Evolutionary conservation across 2,797 vertebrate genomes (phyloP).

Genomic region (Trachurus trachurus): DNA sequence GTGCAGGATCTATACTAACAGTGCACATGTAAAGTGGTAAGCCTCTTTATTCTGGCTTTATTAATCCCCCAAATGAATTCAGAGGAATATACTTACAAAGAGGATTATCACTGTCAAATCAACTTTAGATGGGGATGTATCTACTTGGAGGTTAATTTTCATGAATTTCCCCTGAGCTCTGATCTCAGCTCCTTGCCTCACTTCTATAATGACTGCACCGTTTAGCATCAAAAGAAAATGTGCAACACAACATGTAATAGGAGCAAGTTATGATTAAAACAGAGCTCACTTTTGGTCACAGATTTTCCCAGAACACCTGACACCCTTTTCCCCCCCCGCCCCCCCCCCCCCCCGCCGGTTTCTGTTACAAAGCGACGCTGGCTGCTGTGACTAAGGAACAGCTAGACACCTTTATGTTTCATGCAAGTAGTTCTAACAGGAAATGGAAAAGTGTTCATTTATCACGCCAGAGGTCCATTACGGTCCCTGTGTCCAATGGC

Average conservation of each 20-base stretch:
- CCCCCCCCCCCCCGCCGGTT: neutral
- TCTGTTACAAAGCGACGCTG: slow-evolving; percentile 3
- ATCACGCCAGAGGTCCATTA: slow-evolving; percentile 19
- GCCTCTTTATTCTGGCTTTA: neutral
- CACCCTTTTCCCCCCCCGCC: neutral
- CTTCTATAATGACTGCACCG: neutral
- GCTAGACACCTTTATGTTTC: slow-evolving; percentile 13
- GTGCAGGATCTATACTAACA: neutral
- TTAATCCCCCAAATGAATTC: neutral
- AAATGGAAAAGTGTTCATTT: slow-evolving; percentile 28
- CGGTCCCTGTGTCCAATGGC: neutral
- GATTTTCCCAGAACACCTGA: neutral
- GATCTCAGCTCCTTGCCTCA: neutral
- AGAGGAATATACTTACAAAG: neutral
- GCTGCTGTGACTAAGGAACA: slow-evolving; percentile 34
- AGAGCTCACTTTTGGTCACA: neutral
- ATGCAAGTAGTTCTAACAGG: slow-evolving; percentile 10
- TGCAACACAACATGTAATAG: neutral
- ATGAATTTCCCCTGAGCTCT: neutral
- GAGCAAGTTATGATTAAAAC: neutral
- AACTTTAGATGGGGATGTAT: neutral
- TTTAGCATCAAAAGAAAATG: neutral
- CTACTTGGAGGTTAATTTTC: neutral
- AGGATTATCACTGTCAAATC: neutral
- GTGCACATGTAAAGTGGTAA: neutral